A percentile compares a stretch with the other conserved stretches of the same genome.
phyloP scores from a whole-genome alignment of 2,888 invertebrate genomes.

The Protonemura montana region DNA sequence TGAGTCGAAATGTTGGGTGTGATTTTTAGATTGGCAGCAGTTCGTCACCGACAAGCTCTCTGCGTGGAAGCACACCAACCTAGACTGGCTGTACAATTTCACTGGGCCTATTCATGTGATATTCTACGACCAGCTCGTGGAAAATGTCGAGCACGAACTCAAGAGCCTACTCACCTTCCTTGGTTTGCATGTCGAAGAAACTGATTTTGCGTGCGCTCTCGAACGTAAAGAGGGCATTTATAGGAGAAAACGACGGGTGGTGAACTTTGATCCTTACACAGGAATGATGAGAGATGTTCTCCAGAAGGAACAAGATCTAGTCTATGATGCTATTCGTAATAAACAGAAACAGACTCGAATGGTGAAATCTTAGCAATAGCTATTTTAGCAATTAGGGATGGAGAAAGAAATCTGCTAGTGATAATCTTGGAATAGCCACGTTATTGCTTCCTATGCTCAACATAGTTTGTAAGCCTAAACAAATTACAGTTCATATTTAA shows the following conservation, averaged over 20 bases:
- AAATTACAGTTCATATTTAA: not conserved
- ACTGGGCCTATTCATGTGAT: conserved; percentile 73
- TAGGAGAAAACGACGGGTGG: conserved; percentile 69
- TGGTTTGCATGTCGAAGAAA: conserved; percentile 58
- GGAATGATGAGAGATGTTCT: conserved; percentile 66
- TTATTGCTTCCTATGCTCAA: conserved; percentile 41
- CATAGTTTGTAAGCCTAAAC: conserved; percentile 18
- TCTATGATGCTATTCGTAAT: conserved; percentile 61
- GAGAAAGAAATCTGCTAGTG: conserved; percentile 9
- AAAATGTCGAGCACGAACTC: conserved; percentile 65
- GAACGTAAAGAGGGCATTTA: conserved; percentile 75
- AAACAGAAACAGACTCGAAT: not conserved
- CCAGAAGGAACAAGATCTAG: conserved; percentile 61
- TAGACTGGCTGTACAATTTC: conserved; percentile 75
- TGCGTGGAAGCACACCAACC: conserved; percentile 74
- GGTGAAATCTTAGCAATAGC: not conserved
- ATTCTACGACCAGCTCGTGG: conserved; percentile 73
- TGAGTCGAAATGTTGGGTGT: no score
- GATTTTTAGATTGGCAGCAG: conserved; percentile 71
- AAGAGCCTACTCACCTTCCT: conserved; percentile 68
- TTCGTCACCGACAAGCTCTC: conserved; percentile 72
- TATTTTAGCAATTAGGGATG: not conserved
- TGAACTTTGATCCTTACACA: conserved; percentile 76
- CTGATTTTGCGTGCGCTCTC: conserved; percentile 64
- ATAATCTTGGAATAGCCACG: conserved; percentile 20